These are phyloP conservation scores for Turritopsis rubra DNA, from an alignment of 30 jellyfish, hydroid and myxozoan species.

Conservation along the genomic window DNA sequence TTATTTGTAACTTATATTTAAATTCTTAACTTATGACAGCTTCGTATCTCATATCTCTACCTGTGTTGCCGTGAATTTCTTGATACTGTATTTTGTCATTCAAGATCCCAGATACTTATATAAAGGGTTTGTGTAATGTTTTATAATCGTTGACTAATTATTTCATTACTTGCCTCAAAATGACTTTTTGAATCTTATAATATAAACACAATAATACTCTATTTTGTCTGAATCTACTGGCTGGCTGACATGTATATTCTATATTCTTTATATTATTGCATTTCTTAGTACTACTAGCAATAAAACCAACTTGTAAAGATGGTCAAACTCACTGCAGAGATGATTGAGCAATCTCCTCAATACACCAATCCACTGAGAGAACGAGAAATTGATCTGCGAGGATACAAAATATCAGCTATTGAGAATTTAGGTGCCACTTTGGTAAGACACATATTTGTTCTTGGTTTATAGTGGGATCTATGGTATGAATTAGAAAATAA, in stretches of 20 bases:
- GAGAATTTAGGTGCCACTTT: slow-evolving; percentile 95
- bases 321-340: slow-evolving; percentile 91
- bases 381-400: slow-evolving; percentile 91
- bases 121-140: not conserved
- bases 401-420: slow-evolving; percentile 80
- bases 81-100: not conserved
- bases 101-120: not conserved
- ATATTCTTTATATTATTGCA: not conserved
- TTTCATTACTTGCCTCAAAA: not conserved
- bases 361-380: slow-evolving; percentile 87
- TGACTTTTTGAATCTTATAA: not conserved
- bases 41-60: too few species aligned
- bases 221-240: not conserved
- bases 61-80: too few species aligned
- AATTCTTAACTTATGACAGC: too few species aligned
- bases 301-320: slow-evolving; percentile 21
- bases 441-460: slow-evolving; percentile 42
- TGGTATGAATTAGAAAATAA: too few species aligned
- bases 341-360: slow-evolving; percentile 86
- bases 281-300: not conserved
- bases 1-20: not conserved
- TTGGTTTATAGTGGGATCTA: too few species aligned
- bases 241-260: too few species aligned
- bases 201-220: not conserved
- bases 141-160: not conserved